These are phyloP conservation scores for Sphecodes monilicornis DNA, from an alignment of 2,888 invertebrate genomes.

Conservation along the genomic window DNA sequence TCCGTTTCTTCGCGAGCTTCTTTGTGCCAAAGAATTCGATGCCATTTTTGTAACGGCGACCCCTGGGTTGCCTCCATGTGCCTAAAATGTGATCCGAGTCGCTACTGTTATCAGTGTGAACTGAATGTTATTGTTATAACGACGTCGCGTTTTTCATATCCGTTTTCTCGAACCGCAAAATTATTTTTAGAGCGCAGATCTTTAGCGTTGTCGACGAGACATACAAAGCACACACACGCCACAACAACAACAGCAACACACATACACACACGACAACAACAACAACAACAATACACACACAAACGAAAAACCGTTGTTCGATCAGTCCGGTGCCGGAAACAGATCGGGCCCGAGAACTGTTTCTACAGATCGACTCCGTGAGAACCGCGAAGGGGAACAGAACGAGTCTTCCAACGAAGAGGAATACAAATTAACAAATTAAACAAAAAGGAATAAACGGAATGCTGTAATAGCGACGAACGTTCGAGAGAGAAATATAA, in stretches of 20 bases:
- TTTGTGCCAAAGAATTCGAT: conserved; percentile 64
- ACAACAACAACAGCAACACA: background rate
- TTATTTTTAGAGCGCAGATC: conserved; percentile 11
- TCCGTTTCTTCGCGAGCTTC: conserved; percentile 66
- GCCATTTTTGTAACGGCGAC: conserved; percentile 58
- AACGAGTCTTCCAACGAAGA: conserved; percentile 74
- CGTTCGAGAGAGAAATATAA: background rate
- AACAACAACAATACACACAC: background rate
- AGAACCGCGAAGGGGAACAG: conserved; percentile 38
- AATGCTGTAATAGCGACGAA: conserved; percentile 14
- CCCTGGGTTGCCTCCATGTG: conserved; percentile 68
- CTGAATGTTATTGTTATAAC: conserved; percentile 49
- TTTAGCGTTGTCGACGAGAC: conserved; percentile 24
- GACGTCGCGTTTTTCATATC: conserved; percentile 29
- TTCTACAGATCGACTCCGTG: background rate
- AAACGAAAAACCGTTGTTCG: background rate
- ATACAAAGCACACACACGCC: background rate
- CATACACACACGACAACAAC: no score
- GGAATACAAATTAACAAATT: background rate
- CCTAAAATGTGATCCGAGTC: conserved; percentile 68
- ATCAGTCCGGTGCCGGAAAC: background rate
- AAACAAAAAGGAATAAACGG: background rate
- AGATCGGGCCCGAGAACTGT: background rate
- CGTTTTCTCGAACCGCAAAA: conserved; percentile 27
- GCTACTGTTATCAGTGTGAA: conserved; percentile 35